Percentiles rank a stretch among this genome's conserved stretches.
Evolutionary conservation across 2,888 invertebrate genomes (phyloP).

Genomic region (Troglohyphantes excavatus): DNA sequence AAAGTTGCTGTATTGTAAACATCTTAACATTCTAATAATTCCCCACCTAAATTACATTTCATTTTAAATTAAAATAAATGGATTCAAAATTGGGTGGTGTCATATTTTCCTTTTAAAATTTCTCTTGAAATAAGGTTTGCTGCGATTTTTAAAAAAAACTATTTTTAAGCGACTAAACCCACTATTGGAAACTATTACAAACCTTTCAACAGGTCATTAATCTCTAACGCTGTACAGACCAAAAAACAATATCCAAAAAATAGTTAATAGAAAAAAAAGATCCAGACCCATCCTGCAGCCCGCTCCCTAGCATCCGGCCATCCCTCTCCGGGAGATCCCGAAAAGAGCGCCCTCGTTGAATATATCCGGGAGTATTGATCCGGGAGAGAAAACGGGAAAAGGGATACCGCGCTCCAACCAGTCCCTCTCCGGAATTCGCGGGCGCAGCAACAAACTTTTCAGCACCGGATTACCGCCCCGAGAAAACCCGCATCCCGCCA

Average conservation of each 20-base stretch:
- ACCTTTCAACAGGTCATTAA: not conserved
- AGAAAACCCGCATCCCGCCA: no score
- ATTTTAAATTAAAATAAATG: no score
- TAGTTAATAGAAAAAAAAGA: no score
- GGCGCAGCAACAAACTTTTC: not conserved
- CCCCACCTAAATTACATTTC: no score
- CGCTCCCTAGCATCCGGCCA: slow-evolving; percentile 13
- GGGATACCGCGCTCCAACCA: slow-evolving; percentile 40
- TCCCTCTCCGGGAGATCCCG: slow-evolving; percentile 29
- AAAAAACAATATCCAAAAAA: not conserved
- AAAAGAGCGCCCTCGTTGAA: slow-evolving; percentile 60
- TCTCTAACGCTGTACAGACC: not conserved
- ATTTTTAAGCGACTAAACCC: no score
- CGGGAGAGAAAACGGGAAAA: not conserved
- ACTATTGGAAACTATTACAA: not conserved
- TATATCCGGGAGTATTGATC: slow-evolving; percentile 57
- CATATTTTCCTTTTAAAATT: no score
- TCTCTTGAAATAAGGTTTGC: no score
- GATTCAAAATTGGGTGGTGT: no score
- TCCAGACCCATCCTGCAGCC: not conserved
- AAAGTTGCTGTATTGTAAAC: no score
- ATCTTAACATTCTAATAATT: no score
- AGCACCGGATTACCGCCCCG: not conserved
- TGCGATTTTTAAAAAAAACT: no score
- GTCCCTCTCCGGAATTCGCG: slow-evolving; percentile 35